Evolutionary conservation across 2,888 invertebrate species (phyloP).

Genomic region (Dugesia japonica): DNA sequence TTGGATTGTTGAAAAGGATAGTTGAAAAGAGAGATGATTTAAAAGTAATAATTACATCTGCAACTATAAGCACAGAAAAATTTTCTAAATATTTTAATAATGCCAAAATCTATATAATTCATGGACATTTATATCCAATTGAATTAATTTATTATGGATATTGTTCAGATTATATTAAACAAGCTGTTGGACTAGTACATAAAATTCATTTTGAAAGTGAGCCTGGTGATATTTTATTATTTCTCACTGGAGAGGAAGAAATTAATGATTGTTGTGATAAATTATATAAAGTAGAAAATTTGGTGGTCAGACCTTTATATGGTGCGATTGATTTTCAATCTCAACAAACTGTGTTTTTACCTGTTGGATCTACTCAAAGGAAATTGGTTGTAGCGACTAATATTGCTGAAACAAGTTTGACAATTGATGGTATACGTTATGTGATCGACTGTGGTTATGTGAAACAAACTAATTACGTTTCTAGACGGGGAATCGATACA

Average conservation of each 20-base stretch:
- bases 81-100: conserved; percentile 97
- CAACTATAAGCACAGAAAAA: conserved; percentile 89
- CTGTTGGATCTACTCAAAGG: conserved; percentile 85
- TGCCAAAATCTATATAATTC: conserved; percentile 93
- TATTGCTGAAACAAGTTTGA: conserved; percentile 93
- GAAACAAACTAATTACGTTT: conserved; percentile 64
- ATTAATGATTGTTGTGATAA: conserved; percentile 97
- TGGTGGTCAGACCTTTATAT: conserved; percentile 84
- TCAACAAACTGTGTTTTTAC: conserved; percentile 96
- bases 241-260: conserved; percentile 67
- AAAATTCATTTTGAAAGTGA: conserved; percentile 94
- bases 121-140: conserved; percentile 84
- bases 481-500: conserved; percentile 69
- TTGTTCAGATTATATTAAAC: conserved; percentile 93
- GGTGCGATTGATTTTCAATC: conserved; percentile 93
- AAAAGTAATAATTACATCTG: conserved; percentile 92
- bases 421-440: conserved; percentile 95
- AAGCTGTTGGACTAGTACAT: conserved; percentile 92
- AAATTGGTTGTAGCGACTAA: conserved; percentile 94
- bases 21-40: conserved; percentile 60
- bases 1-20: conserved; percentile 55
- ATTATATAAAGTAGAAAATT: conserved; percentile 90
- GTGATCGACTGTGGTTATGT: conserved; percentile 99
- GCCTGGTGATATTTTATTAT: conserved; percentile 53
- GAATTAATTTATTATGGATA: conserved; percentile 95